phyloP scores from a whole-genome alignment of 2,797 vertebrate genomes.

The Poeciliopsis gracilis region DNA sequence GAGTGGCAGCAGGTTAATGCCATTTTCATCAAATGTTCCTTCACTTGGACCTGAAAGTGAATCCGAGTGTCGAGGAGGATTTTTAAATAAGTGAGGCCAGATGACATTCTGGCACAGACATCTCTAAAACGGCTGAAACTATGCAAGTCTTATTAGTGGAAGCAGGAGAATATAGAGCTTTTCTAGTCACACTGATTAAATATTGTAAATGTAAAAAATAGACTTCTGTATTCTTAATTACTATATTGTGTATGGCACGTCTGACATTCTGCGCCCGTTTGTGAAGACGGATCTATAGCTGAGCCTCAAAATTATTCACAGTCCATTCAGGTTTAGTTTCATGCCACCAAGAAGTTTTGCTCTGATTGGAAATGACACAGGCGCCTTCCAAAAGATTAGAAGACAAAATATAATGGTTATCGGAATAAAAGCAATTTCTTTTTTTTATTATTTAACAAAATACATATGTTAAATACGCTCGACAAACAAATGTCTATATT shows the following conservation, averaged over 20 bases:
- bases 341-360: background rate
- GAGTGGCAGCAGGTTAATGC: conserved; percentile 8
- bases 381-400: background rate
- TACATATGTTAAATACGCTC: background rate
- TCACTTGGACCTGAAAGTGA: conserved; percentile 20
- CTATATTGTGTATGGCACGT: background rate
- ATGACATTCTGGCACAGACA: background rate
- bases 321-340: background rate
- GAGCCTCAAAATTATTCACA: background rate
- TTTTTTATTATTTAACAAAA: background rate
- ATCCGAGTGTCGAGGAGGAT: background rate
- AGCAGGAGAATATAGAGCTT: background rate
- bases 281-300: background rate
- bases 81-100: background rate
- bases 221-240: background rate
- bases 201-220: background rate
- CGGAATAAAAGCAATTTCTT: background rate
- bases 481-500: background rate
- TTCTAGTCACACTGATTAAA: background rate
- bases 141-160: background rate
- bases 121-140: background rate
- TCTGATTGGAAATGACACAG: background rate
- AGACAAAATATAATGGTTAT: background rate
- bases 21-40: conserved; percentile 21
- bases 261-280: background rate